Base-by-base conservation (phyloP, 2,888 invertebrate genomes). In the Amphimallon solstitiale region DNA sequence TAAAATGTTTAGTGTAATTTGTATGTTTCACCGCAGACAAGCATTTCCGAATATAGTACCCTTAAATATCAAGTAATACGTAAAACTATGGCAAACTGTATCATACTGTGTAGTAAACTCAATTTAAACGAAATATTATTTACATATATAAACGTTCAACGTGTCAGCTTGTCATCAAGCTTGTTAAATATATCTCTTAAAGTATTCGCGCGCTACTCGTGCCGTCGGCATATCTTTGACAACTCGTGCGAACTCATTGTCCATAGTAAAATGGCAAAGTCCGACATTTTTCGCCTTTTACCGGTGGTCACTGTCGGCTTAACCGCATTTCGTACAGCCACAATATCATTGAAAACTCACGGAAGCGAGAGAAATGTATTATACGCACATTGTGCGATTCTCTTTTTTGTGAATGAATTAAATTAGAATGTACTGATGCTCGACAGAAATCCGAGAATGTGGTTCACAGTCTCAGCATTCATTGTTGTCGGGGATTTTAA, bases 171-270 rank as follows among this genome's bases (percentile, higher is more conserved):
- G 56, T 59, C 45, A 45, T 43, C 56, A 43, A 29, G 12, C 29
- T 59, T 59, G 56, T 43, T 59, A 59, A 59, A 43, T 10, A 34
- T 14, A 29, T 54, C 51, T 21, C 56, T 59, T 15, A 43, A 43
- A 59, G 43, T 23, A 29, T 23, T 17, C 43, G 23, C 29, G 14
- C 56, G 14, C 17, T 59, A 43, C 56, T 59, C 64, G 64, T 65
- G 60, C 51, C 51, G 61, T 51, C 66, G 66, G 66, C 61, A 29
- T 21, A 52, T 46, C 66, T 66, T 66, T 66, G 66, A 66, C 66
- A 66, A 66, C 62, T 66, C 66, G 66, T 66, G 66, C 66, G 66
- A 66, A 61, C 61, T 61, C 61, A 66, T 66, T 66, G 66, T 66
- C 61, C 54, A 21, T 29, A 38, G 51, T 23, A 51, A 35, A 62